These are phyloP conservation scores for Agapetus fuscipes DNA, from an alignment of 2,888 invertebrate species.

Conservation along the genomic window DNA sequence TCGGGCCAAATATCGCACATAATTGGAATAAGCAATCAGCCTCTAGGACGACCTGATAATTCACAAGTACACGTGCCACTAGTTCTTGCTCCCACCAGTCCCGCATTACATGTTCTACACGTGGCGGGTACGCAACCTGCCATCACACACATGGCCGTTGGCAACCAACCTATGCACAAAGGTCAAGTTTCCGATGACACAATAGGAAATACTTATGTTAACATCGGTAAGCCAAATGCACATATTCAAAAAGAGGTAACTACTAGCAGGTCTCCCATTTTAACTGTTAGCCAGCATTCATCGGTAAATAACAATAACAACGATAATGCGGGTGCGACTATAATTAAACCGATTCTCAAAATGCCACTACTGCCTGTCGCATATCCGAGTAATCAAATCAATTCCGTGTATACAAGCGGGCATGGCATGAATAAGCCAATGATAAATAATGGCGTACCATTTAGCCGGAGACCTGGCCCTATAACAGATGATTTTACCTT, in stretches of 20 bases:
- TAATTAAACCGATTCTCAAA: conserved; percentile 25
- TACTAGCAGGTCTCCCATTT: conserved; percentile 6
- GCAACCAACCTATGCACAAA: conserved; percentile 28
- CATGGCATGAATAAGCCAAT: conserved; percentile 1
- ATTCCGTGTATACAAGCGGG: conserved; percentile 16
- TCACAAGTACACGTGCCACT: conserved; percentile 12
- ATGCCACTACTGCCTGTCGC: conserved; percentile 21
- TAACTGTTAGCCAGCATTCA: conserved; percentile 24
- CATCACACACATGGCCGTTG: conserved; percentile 20
- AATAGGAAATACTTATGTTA: conserved; percentile 32
- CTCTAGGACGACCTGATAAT: not conserved
- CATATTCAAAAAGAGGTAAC: conserved; percentile 28
- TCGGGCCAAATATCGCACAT: not conserved
- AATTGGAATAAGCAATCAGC: not conserved
- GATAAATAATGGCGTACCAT: conserved; percentile 18
- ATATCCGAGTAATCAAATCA: conserved; percentile 16
- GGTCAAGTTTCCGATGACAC: conserved; percentile 33
- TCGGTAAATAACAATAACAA: conserved; percentile 29
- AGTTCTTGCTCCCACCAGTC: conserved; percentile 10
- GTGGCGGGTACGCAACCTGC: conserved; percentile 21
- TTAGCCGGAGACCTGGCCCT: conserved; percentile 22
- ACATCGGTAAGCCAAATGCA: conserved; percentile 36
- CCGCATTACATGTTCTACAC: conserved; percentile 21
- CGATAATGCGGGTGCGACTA: conserved; percentile 18
- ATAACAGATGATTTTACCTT: conserved; percentile 28